Evolutionary conservation across 2,888 invertebrate species (phyloP), one percentile per base, ranked within the genome.

Genomic region (Andrena chrysosceles): DNA sequence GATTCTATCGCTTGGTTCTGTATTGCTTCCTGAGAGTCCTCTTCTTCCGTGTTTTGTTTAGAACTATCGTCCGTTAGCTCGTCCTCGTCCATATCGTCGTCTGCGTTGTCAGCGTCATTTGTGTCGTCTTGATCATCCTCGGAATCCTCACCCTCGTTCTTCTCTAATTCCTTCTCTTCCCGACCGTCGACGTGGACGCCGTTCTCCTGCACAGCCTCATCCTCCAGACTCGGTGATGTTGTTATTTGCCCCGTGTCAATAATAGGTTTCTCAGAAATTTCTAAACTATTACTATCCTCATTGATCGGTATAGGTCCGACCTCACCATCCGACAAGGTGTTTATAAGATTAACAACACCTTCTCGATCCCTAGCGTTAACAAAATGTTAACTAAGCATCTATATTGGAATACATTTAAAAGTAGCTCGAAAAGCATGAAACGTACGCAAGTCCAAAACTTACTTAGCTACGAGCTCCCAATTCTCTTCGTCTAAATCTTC

Each of bases 401-500:
- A 49, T 26, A 60, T 23, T 71, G 5, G 70, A 42, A 70, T 72
- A 69, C 56, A 69, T 74, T 13, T 63, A 7, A 79, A 92, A 94
- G 93, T 94, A 97, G 97, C 96, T 97, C 80, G 33, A 49, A 10
- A 62, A 23, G 48, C 52, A 71, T 7, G 8, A 48, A 70, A 23
- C 42, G 16, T 62, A 60, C n/a, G 23, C 54, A 16, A 20, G 29
- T 20, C 2, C 1, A 59, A 67, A 82, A 93, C 94, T 94, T 94
- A 98, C 97, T 96, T 97, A 83, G 98, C 99, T 83, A 99, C 97
- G 63, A 99, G 95, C 92, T 97, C 96, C 99, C 99, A 99, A 16
- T 97, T 97, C 93, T 99, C 98, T 93, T 99, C 99, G 94, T 99
- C 99, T 87, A 97, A 96, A 92, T 99, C 99, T 94, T 99, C 99